phyloP scores from a whole-genome alignment of 1,140 invertebrate genomes.

The Varroa destructor region DNA sequence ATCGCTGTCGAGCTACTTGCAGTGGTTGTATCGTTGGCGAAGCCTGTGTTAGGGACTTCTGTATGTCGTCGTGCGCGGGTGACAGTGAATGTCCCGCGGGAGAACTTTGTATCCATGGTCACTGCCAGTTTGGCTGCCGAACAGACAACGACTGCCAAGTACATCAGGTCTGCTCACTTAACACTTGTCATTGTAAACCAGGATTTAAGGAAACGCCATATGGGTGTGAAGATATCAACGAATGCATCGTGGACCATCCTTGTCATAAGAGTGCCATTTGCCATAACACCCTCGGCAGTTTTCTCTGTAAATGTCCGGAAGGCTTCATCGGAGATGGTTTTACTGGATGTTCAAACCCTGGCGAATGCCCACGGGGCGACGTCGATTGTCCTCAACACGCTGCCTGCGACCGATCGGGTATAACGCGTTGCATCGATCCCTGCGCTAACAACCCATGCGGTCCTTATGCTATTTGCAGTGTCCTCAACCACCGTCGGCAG shows the following conservation, averaged over 20 bases:
- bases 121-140: slow-evolving; percentile 65
- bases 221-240: slow-evolving; percentile 51
- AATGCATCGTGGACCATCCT: slow-evolving; percentile 44
- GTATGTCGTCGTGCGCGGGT: slow-evolving; percentile 52
- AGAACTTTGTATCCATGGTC: slow-evolving; percentile 69
- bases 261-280: slow-evolving; percentile 66
- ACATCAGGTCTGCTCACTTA: slow-evolving; percentile 62
- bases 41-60: slow-evolving; percentile 34
- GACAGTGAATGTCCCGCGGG: slow-evolving; percentile 75
- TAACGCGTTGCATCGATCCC: slow-evolving; percentile 41
- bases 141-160: slow-evolving; percentile 61
- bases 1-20: slow-evolving; percentile 35
- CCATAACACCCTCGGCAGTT: slow-evolving; percentile 62
- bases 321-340: slow-evolving; percentile 37
- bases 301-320: slow-evolving; percentile 53
- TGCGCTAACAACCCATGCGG: slow-evolving; percentile 36
- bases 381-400: slow-evolving; percentile 36
- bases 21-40: slow-evolving; percentile 36
- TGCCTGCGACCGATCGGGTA: slow-evolving; percentile 36
- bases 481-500: slow-evolving; percentile 35
- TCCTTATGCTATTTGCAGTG: slow-evolving; percentile 35
- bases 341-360: slow-evolving; percentile 35
- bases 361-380: slow-evolving; percentile 36
- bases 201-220: slow-evolving; percentile 42
- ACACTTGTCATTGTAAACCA: slow-evolving; percentile 52